phyloP scores from a whole-genome alignment of 1,140 invertebrate genomes.

The Pachypeltis micranthus region DNA sequence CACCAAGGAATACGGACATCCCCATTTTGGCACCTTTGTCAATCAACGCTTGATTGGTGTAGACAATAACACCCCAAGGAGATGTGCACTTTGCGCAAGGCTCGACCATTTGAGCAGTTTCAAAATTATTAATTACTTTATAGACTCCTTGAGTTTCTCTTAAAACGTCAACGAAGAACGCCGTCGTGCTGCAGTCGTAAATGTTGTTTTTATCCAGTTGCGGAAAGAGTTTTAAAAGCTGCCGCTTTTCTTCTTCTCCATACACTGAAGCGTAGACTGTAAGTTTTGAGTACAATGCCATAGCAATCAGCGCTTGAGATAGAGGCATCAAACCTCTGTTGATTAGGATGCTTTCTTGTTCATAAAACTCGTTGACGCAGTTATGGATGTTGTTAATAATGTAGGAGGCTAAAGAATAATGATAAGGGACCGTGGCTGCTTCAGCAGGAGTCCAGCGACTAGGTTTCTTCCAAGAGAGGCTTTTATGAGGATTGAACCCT shows the following conservation, averaged over 20 bases:
- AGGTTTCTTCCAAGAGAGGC: conserved; percentile 39
- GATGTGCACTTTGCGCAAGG: neutral
- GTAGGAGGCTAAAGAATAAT: conserved; percentile 26
- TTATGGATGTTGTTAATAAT: neutral
- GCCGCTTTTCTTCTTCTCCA: neutral
- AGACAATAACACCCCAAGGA: neutral
- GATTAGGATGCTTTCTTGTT: neutral
- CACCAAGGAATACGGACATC: neutral
- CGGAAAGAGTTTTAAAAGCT: neutral
- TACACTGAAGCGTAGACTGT: neutral
- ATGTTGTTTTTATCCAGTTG: neutral
- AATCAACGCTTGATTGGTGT: neutral
- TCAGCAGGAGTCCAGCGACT: conserved; percentile 43
- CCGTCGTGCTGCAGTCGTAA: neutral
- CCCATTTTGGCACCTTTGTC: neutral
- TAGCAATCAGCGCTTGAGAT: neutral
- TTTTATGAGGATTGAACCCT: conserved; percentile 17
- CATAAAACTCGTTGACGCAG: neutral
- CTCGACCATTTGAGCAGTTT: neutral
- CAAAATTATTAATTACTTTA: neutral
- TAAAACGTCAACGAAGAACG: neutral
- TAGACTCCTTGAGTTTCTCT: neutral
- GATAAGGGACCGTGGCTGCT: conserved; percentile 44
- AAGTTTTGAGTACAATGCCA: neutral
- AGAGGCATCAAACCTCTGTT: neutral